These are phyloP conservation scores for Drosophila neocordata DNA, from an alignment of 1,140 invertebrate genomes.

Conservation along the genomic window DNA sequence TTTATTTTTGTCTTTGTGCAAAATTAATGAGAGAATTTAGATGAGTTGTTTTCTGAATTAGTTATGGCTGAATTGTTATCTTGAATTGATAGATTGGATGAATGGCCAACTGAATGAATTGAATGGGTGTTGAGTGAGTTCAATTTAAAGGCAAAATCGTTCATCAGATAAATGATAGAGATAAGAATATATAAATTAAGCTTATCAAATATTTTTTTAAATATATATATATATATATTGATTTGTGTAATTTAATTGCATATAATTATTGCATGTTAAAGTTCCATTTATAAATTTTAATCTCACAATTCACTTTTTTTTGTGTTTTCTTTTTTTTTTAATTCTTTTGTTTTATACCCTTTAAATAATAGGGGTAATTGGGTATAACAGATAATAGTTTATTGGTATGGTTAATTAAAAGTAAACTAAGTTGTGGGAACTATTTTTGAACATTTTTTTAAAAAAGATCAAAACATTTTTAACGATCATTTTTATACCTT, in stretches of 20 bases:
- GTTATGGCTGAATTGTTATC: slow-evolving; percentile 41
- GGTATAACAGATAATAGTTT: not conserved
- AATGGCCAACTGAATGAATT: not conserved
- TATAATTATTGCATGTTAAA: slow-evolving; percentile 47
- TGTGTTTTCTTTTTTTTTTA: not conserved
- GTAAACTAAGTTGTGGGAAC: not conserved
- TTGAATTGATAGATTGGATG: slow-evolving; percentile 40
- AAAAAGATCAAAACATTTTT: no score
- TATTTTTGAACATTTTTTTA: not conserved
- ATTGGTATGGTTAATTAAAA: not conserved
- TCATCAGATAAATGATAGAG: not conserved
- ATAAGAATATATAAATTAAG: not conserved
- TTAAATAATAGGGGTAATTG: not conserved
- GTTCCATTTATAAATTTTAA: slow-evolving; percentile 48
- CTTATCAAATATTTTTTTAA: not conserved
- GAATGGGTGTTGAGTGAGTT: slow-evolving; percentile 7
- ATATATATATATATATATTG: not conserved
- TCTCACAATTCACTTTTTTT: slow-evolving; percentile 45
- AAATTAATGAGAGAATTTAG: slow-evolving; percentile 50
- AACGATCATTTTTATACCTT: no score
- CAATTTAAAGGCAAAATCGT: not conserved
- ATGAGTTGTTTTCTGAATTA: slow-evolving; percentile 23
- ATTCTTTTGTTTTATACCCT: not conserved
- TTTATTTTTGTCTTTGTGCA: slow-evolving; percentile 29
- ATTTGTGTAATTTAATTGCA: slow-evolving; percentile 28